Evolutionary conservation across 2,888 invertebrate species (phyloP).

Genomic region (Fragum fragum): DNA sequence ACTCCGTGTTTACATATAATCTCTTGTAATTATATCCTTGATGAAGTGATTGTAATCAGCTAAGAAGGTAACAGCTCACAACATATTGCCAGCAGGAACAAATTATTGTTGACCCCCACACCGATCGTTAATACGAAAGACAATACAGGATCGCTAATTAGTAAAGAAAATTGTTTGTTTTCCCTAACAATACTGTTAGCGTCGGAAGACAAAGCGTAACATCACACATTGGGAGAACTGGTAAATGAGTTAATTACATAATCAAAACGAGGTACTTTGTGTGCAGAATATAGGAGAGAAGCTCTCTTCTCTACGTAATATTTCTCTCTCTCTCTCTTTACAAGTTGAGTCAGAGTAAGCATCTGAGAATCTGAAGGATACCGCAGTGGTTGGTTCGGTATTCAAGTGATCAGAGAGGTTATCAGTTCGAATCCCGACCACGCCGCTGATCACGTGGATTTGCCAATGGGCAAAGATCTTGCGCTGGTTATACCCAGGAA

Average conservation of each 20-base stretch:
- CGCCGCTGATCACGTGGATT: too few relatives aligned
- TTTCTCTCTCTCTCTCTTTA: too few relatives aligned
- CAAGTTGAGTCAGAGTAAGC: too few relatives aligned
- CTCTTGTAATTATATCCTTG: background rate
- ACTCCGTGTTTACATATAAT: background rate
- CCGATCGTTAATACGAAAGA: slow-evolving; percentile 49
- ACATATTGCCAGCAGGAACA: background rate
- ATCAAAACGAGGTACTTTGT: background rate
- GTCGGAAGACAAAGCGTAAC: slow-evolving; percentile 5
- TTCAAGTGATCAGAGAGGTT: too few relatives aligned
- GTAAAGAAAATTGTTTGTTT: slow-evolving; percentile 59
- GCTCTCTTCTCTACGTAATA: too few relatives aligned
- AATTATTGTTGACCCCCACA: slow-evolving; percentile 3
- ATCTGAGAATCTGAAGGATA: too few relatives aligned
- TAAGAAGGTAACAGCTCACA: background rate
- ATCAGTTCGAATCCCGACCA: too few relatives aligned
- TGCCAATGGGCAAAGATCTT: too few relatives aligned
- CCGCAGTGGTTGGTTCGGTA: too few relatives aligned
- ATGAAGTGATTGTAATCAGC: slow-evolving; percentile 3
- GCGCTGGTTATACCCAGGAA: too few relatives aligned
- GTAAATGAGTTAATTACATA: slow-evolving; percentile 18
- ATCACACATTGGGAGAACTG: slow-evolving; percentile 27
- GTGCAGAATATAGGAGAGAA: background rate
- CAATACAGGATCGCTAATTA: slow-evolving; percentile 46
- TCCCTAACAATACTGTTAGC: slow-evolving; percentile 23